phyloP scores from a whole-genome alignment of 2,113 vertebrate species.

The Desmodus rotundus region DNA sequence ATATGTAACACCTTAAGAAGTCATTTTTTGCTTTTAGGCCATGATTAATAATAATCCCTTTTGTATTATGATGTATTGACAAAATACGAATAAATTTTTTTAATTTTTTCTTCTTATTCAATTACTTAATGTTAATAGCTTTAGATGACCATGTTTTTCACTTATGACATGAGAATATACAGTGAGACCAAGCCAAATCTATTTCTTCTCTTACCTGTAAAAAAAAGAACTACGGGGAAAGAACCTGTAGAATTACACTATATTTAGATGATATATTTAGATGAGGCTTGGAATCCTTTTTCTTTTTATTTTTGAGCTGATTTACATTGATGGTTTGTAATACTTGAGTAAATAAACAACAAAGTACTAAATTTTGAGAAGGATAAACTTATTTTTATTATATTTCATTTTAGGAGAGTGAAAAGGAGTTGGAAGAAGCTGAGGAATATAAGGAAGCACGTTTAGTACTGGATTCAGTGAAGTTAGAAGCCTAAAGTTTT shows the following conservation, averaged over 20 bases:
- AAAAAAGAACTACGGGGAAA: background rate
- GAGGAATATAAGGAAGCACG: constrained; percentile 94
- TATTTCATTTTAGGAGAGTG: constrained; percentile 88
- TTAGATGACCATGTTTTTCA: background rate
- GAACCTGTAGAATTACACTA: background rate
- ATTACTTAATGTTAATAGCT: background rate
- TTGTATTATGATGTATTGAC: background rate
- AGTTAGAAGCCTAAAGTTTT: constrained; percentile 89
- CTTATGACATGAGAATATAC: background rate
- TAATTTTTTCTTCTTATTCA: constrained; percentile 1
- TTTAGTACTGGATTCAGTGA: constrained; percentile 90
- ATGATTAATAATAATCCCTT: background rate
- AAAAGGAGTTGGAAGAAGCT: constrained; percentile 90
- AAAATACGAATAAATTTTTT: background rate
- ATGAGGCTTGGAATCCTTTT: background rate
- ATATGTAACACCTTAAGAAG: background rate
- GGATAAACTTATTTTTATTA: constrained; percentile 24
- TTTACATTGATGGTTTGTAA: constrained; percentile 13
- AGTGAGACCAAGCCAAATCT: background rate
- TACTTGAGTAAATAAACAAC: constrained; percentile 14
- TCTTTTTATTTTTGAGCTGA: background rate
- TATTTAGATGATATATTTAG: background rate
- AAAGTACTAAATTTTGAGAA: background rate
- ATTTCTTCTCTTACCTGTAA: background rate
- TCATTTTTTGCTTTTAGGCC: background rate